A percentile compares a stretch with the other conserved stretches of the same genome.
These are phyloP conservation scores for Thelaira solivaga DNA, from an alignment of 2,888 invertebrate genomes.

Conservation along the genomic window DNA sequence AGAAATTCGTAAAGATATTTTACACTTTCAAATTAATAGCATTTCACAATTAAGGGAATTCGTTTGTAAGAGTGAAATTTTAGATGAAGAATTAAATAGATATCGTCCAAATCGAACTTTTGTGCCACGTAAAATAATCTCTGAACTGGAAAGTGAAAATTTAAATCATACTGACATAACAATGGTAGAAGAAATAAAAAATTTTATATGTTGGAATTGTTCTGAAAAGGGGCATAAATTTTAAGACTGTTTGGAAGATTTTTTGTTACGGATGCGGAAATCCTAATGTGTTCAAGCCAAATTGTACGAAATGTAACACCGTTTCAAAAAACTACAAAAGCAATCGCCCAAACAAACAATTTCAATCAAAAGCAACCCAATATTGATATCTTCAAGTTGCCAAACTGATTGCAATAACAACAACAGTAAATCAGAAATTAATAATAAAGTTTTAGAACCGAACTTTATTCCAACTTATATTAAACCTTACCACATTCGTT, in stretches of 20 bases:
- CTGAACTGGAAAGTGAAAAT: not conserved
- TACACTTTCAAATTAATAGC: not conserved
- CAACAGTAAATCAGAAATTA: not conserved
- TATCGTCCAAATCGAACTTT: constrained; percentile 2
- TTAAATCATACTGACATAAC: not conserved
- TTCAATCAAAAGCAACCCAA: not conserved
- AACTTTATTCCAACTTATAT: not conserved
- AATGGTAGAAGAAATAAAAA: not conserved
- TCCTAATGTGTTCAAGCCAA: not conserved
- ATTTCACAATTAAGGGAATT: constrained; percentile 1
- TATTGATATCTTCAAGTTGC: not conserved
- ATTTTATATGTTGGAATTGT: not conserved
- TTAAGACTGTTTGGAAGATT: not conserved
- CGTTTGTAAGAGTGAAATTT: not conserved
- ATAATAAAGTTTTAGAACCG: not conserved
- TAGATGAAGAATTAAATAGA: not conserved
- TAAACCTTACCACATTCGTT: not conserved
- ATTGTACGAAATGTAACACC: constrained; percentile 5
- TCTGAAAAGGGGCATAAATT: not conserved
- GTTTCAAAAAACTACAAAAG: constrained; percentile 16
- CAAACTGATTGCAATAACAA: not conserved
- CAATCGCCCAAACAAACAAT: not conserved
- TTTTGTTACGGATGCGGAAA: constrained; percentile 8
- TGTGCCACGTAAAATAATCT: not conserved
- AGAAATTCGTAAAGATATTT: not conserved